Evolutionary conservation across 1,140 invertebrate species (phyloP).

Genomic region (Zaprionus lachaisei): DNA sequence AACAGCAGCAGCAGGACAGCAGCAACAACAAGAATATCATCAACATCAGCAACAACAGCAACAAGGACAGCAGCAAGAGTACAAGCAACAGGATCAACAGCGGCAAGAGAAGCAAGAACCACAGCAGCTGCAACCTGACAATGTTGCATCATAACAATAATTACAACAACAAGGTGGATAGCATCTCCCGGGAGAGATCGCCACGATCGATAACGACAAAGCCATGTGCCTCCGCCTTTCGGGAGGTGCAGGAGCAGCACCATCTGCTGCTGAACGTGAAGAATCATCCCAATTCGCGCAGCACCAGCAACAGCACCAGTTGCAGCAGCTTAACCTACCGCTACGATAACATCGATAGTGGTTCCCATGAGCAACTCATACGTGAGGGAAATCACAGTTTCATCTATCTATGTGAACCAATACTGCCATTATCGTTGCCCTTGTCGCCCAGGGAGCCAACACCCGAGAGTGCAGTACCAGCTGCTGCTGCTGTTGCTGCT

Average conservation of each 20-base stretch:
- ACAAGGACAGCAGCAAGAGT: background rate
- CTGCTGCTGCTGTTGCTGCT: background rate
- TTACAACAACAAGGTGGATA: background rate
- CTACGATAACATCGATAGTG: background rate
- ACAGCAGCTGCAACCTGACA: background rate
- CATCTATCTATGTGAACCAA: constrained; percentile 63
- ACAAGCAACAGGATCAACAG: background rate
- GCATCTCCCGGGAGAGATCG: background rate
- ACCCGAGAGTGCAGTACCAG: no score
- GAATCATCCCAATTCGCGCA: background rate
- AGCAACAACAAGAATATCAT: background rate
- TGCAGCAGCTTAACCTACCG: background rate
- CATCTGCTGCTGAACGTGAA: background rate
- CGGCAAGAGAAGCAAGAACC: background rate
- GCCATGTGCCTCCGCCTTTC: background rate
- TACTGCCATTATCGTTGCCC: background rate
- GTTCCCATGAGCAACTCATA: background rate
- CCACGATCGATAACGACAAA: background rate
- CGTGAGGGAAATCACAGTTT: constrained; percentile 65
- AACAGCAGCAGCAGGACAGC: background rate
- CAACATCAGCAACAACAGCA: background rate
- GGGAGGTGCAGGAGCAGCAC: constrained; percentile 5
- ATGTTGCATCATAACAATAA: background rate
- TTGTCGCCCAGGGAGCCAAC: no score
- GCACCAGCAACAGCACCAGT: constrained; percentile 6